Evolutionary conservation across 2,113 vertebrate genomes (phyloP).

Genomic region (Tetrao urogallus): DNA sequence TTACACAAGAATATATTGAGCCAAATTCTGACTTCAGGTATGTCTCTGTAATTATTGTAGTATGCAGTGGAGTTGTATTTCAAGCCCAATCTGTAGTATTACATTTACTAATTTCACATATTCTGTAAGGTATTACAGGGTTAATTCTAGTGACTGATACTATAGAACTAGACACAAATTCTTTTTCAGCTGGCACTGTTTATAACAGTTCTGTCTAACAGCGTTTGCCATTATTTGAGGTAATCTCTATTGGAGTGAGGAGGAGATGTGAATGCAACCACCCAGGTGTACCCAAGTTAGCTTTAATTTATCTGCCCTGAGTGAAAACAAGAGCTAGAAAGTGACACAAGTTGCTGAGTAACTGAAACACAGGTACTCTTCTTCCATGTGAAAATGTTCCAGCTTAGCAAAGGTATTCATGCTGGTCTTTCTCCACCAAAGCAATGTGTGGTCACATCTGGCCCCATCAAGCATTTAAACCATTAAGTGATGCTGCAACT

Average conservation of each 20-base stretch:
- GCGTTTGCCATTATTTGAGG: background rate
- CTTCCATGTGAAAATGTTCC: background rate
- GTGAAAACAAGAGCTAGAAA: background rate
- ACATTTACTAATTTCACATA: background rate
- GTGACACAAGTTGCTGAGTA: background rate
- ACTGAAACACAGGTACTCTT: background rate
- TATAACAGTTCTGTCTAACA: background rate
- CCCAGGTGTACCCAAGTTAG: background rate
- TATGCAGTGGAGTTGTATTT: background rate
- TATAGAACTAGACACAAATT: background rate
- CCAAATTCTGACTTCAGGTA: background rate
- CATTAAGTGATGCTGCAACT: background rate
- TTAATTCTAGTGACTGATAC: conserved; percentile 12
- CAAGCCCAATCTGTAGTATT: background rate
- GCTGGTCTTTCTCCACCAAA: background rate
- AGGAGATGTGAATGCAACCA: background rate
- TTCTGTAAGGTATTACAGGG: background rate
- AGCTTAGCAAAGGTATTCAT: background rate
- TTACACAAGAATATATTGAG: background rate
- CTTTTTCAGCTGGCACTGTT: background rate
- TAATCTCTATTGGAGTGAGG: background rate
- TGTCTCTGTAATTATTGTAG: background rate
- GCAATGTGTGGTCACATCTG: background rate
- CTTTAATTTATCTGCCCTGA: background rate
- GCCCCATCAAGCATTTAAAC: background rate